Conservation (phyloP, 2,797 vertebrate genomes). For the Myotis planiceps region DNA sequence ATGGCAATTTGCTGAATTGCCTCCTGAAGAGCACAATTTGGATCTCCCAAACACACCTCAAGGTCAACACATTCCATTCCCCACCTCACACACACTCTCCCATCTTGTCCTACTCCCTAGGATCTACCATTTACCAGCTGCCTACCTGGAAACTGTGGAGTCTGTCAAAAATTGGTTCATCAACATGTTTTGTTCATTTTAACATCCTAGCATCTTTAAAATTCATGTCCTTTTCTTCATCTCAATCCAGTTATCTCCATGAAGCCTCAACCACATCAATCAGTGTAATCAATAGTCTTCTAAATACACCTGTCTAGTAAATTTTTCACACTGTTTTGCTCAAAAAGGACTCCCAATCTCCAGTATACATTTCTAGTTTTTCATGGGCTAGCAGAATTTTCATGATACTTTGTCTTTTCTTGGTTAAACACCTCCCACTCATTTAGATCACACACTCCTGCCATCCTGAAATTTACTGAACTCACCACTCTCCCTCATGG, state of each 20-base stretch:
- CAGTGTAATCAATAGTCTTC: not conserved
- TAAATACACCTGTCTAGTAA: not conserved
- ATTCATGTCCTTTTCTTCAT: not conserved
- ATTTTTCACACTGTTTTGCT: not conserved
- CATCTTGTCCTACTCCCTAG: rapidly evolving
- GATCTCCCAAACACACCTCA: too few relatives aligned
- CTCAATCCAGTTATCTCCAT: not conserved
- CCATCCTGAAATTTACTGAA: too few relatives aligned
- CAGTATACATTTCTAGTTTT: too few relatives aligned
- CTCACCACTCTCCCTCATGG: not conserved
- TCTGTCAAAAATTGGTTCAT: not conserved
- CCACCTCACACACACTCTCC: not conserved
- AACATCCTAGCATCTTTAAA: not conserved
- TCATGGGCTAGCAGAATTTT: not conserved
- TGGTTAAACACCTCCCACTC: not conserved
- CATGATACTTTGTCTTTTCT: not conserved
- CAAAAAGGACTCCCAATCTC: too few relatives aligned
- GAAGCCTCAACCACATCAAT: not conserved
- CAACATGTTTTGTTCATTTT: not conserved
- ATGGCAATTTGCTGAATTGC: not conserved
- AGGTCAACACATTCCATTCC: not conserved
- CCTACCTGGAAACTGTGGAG: not conserved
- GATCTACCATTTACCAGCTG: not conserved
- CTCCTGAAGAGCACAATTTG: too few relatives aligned
- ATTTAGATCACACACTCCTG: rapidly evolving